phyloP scores from a whole-genome alignment of 2,888 invertebrate genomes.

The Cryptus armator region DNA sequence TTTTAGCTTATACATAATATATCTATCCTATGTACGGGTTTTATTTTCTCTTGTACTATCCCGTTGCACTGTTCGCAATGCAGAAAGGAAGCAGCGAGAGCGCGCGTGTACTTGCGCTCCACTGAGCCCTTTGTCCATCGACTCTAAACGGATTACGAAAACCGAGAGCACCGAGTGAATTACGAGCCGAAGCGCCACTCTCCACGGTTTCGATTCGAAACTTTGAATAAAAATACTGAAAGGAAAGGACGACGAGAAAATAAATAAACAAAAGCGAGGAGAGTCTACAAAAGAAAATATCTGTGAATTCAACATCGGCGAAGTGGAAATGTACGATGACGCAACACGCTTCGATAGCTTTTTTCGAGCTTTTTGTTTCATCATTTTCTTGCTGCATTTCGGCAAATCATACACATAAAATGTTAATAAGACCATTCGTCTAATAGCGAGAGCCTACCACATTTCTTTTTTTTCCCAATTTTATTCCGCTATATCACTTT shows the following conservation, averaged over 20 bases:
- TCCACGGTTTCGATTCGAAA: conserved; percentile 21
- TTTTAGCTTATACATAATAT: neutral
- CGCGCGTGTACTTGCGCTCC: conserved; percentile 38
- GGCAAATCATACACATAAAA: neutral
- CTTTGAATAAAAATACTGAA: conserved; percentile 40
- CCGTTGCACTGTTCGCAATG: conserved; percentile 6
- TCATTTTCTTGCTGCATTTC: neutral
- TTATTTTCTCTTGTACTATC: neutral
- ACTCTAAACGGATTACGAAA: conserved; percentile 50
- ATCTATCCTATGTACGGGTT: neutral
- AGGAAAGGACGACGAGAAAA: conserved; percentile 6
- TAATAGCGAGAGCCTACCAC: neutral
- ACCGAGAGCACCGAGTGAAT: conserved; percentile 52
- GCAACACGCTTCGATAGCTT: neutral
- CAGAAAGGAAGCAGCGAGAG: conserved; percentile 41
- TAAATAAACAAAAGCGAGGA: conserved; percentile 14
- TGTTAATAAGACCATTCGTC: neutral
- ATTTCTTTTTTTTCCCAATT: no score
- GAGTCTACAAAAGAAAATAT: neutral
- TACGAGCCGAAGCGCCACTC: conserved; percentile 16
- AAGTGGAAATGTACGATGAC: conserved; percentile 16
- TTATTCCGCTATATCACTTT: no score
- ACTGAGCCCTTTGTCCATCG: conserved; percentile 53
- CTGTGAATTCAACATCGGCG: neutral
- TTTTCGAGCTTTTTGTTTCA: neutral